Base-by-base conservation (phyloP, 1,140 invertebrate genomes). In the Drosophila virilis region DNA sequence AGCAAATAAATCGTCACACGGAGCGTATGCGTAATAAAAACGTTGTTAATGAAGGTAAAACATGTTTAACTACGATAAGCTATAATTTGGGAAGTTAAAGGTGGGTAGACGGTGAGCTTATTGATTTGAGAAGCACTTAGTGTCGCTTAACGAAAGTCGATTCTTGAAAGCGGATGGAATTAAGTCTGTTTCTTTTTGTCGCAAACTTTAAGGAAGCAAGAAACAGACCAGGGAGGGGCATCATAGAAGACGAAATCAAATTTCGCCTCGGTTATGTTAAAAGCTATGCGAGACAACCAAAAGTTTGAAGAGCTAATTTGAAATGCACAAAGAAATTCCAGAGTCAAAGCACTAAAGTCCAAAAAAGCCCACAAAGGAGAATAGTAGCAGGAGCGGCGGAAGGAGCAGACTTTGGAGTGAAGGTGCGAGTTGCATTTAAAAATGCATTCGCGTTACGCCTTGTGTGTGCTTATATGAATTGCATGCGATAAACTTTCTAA, bases 11-110 rank as follows among this genome's bases (percentile, higher is more conserved):
- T 35, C 40, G 64, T 51, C 70, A 73, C 71, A 85, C 78, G 82
- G 61, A 71, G 68, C 83, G 76, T 86, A 79, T 86, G 59, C 58
- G 82, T 70, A 86, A 86, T 88, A 82, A 88, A 82, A 82, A 42
- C 33, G 58, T n/a, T 58, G 38, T 51, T 70, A 69, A 70, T 64
- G 66, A 70, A 62, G 28, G 51, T 15, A 61, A 69, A 50, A 50
- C 50, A 61, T 40, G 50, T 59, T 71, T 40, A 33, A 37, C 42
- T 48, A n/a, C 37, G 48, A 74, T 81, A 66, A 57, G 72, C 83
- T 76, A 83, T 72, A 72, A 72, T 60, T 67, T n/a, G 52, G 15
- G 46, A 17, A 42, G 51, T 8, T 8, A 5, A 0, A 5, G 22
- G 4, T 28, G 22, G 15, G 5, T 46, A 15, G 15, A 33, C 13